Percentiles rank a stretch among this genome's conserved stretches.
Conservation (phyloP, 1,140 invertebrate species). For the Zaprionus vittiger region DNA sequence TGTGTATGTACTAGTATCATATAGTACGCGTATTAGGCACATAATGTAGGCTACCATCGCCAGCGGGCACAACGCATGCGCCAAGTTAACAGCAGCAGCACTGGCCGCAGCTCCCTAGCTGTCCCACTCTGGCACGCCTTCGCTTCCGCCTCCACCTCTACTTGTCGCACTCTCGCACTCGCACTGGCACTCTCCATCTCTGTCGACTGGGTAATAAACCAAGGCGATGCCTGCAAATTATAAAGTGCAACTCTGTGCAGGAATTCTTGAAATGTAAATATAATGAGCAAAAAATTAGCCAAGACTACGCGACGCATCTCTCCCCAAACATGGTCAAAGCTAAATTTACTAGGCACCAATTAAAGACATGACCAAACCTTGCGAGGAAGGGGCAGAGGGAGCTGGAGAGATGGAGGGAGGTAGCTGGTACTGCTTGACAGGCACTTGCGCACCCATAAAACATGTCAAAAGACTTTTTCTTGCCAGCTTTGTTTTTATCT, state of each 20-base stretch:
- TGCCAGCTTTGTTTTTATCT: slow-evolving; percentile 26
- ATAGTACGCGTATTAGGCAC: slow-evolving; percentile 62
- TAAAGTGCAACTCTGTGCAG: slow-evolving; percentile 67
- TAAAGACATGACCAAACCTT: slow-evolving; percentile 54
- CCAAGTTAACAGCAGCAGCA: slow-evolving; percentile 45
- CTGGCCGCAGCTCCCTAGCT: slow-evolving; percentile 42
- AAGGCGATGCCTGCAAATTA: slow-evolving; percentile 67
- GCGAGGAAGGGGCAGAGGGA: slow-evolving; percentile 18
- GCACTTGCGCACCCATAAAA: slow-evolving; percentile 66
- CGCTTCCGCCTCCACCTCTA: slow-evolving; percentile 1
- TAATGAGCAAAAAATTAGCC: slow-evolving; percentile 82
- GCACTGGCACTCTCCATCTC: background rate
- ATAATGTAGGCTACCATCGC: slow-evolving; percentile 74
- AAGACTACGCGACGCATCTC: slow-evolving; percentile 53
- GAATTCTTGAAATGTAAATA: slow-evolving; percentile 82
- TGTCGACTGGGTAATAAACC: slow-evolving; percentile 65
- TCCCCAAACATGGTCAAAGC: slow-evolving; percentile 76
- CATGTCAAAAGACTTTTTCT: slow-evolving; percentile 69
- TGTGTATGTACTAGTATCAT: slow-evolving; percentile 29
- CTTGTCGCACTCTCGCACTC: background rate
- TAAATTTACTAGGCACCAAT: slow-evolving; percentile 82
- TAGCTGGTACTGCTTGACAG: slow-evolving; percentile 35
- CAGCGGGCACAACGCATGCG: slow-evolving; percentile 26
- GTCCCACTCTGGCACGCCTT: slow-evolving; percentile 53
- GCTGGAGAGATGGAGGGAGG: slow-evolving; percentile 2